Percentiles rank a stretch among this genome's conserved stretches.
Evolutionary conservation across 2,888 invertebrate genomes (phyloP).

Genomic region (Ormia ochracea): DNA sequence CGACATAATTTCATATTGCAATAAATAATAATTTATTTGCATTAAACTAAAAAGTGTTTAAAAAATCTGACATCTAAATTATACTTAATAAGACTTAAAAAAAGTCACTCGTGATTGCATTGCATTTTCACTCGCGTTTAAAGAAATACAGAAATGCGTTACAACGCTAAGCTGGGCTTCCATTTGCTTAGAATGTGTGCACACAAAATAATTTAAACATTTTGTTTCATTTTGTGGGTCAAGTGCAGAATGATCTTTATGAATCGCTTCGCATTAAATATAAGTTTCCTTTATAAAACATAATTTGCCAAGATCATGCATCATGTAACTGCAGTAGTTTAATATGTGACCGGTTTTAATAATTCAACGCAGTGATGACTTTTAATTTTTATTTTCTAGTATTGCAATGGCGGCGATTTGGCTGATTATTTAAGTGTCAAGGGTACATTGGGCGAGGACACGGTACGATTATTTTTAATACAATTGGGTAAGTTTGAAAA

Average conservation of each 20-base stretch:
- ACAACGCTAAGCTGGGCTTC: not conserved
- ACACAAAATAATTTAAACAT: slow-evolving; percentile 10
- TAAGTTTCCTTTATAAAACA: not conserved
- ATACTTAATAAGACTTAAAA: not conserved
- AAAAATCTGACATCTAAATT: slow-evolving; percentile 5
- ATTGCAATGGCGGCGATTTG: slow-evolving; percentile 99
- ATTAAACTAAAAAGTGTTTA: not conserved
- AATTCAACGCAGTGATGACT: not conserved
- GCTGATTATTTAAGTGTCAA: slow-evolving; percentile 97
- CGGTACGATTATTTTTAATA: slow-evolving; percentile 94
- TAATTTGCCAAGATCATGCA: slow-evolving; percentile 37
- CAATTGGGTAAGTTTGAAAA: slow-evolving; percentile 85
- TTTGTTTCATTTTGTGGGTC: slow-evolving; percentile 41
- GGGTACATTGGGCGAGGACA: slow-evolving; percentile 97
- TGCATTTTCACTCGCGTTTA: not conserved
- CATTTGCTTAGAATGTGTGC: not conserved
- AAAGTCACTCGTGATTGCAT: not conserved
- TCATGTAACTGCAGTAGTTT: not conserved
- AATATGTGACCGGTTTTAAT: slow-evolving; percentile 10
- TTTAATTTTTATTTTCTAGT: slow-evolving; percentile 80
- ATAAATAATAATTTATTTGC: not conserved
- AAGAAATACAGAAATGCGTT: not conserved
- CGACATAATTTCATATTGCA: not conserved
- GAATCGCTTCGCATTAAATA: slow-evolving; percentile 27
- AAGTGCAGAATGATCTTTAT: slow-evolving; percentile 56